Conservation (phyloP, 2,113 vertebrate genomes). For the Gadus macrocephalus region DNA sequence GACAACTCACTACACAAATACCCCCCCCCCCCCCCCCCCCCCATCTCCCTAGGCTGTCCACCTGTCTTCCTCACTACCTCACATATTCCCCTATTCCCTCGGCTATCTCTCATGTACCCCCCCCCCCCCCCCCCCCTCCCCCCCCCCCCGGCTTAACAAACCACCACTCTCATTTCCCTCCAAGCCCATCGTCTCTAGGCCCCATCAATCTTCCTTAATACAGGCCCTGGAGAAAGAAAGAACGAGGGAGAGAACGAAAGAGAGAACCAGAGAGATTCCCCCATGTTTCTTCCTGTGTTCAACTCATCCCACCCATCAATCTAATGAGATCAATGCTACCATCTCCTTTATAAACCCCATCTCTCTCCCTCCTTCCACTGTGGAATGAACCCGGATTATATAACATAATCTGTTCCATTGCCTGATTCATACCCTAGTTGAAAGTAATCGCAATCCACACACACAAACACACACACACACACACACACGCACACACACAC, state of each 20-base stretch:
- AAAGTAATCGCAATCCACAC: conserved; percentile 41
- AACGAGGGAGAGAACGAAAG: conserved; percentile 29
- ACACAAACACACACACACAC: conserved; percentile 10
- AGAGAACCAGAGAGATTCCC: conserved; percentile 33
- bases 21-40: too few species aligned
- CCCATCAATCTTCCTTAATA: too few species aligned
- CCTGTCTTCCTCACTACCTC: too few species aligned
- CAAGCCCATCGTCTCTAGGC: not conserved
- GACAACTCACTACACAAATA: not conserved
- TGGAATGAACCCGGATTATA: conserved; percentile 67
- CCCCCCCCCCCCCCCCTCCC: too few species aligned
- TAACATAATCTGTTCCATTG: conserved; percentile 55
- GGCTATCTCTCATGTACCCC: too few species aligned
- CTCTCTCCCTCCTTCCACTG: conserved; percentile 33
- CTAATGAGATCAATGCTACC: conserved; percentile 51
- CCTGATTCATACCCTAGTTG: conserved; percentile 39
- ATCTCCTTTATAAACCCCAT: conserved; percentile 50
- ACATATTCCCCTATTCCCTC: too few species aligned
- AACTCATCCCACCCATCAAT: conserved; percentile 43
- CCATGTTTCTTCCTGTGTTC: conserved; percentile 27
- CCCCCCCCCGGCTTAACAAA: too few species aligned
- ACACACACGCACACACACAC: conserved; percentile 1
- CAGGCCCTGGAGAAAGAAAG: conserved; percentile 1
- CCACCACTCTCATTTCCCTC: too few species aligned
- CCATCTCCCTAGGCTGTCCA: too few species aligned